Base-by-base conservation (phyloP, 2,888 invertebrate species). In the Drosophila sordidula region DNA sequence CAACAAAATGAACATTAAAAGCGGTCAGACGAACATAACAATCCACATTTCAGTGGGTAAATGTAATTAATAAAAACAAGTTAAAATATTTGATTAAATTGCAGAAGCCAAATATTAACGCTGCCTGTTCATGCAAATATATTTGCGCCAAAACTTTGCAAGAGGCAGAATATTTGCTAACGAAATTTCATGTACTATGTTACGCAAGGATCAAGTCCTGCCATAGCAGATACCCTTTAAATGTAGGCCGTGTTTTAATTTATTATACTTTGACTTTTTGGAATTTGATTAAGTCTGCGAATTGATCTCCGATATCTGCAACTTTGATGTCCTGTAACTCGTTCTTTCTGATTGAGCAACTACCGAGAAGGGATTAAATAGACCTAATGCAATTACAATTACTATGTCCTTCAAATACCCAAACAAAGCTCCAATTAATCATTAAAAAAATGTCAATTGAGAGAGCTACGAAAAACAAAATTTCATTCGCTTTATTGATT, bases 41-140 rank as follows among this genome's bases (percentile, higher is more conserved):
- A 54, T 54, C 42, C 16, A 34, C 39, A 34, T 25, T n/a, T 18
- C 49, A n/a, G 36, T 42, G 38, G 9, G 12, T 25, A 38, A 18
- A 22, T 36, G 18, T 46, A 79, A 81, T 81, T 77, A 79, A 81
- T 76, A 71, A 79, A 80, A 77, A 44, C 58, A 61, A 59, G 66
- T 74, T 72, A 72, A 82, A 80, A 82, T 82, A 82, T 81, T 81
- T 82, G 75, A 78, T 80, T 71, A 78, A 75, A 78, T 73, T 73
- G 71, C 65, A 58, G 22, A 72, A 67, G 70, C 29, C 68, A 79
- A 78, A 81, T 78, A 80, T 76, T 70, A 70, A 66, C 56, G 42
- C 16, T 26, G 44, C 22, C 25, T 42, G 26, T 16, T 26, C 32
- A 34, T 2, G n/a, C 49, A 41, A 42, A 63, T 65, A 65, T 72